Evolutionary conservation across 2,113 vertebrate genomes (phyloP), one percentile per base, ranked within the genome.

Genomic region (Indri indri): DNA sequence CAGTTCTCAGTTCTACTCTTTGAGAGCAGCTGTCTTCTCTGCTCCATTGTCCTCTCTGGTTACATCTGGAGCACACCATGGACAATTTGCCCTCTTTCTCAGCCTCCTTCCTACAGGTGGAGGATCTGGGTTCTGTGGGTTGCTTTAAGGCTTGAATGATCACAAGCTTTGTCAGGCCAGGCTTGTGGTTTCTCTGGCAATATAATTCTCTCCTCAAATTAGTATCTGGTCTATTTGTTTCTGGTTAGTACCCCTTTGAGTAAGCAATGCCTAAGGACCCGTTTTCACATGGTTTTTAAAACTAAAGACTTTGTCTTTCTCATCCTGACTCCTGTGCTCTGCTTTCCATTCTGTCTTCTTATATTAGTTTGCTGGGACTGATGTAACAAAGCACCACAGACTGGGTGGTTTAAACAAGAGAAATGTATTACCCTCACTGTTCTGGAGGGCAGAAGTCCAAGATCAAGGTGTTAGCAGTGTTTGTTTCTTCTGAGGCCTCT

Each of bases 191-290:
- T 97, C 57, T 86, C 66, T 70, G n/a, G 85, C 57, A 94, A 89
- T 81, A 47, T 22, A 95, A 27, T 94, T 97, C 52, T 20, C 14
- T 91, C 2, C 1, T 50, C 87, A 92, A 66, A 57, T 84, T 90
- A 96, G 20, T 83, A 3, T 95, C 91, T 84, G 57, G 10, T 94
- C 22, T 92, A 3, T 95, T 91, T 96, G 73, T 93, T 95, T 95
- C 94, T 90, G 63, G 30, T 83, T 82, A 85, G 42, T 84, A 59
- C 14, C 25, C 45, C 23, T 30, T 70, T 94, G 77, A 95, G 40
- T 71, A 91, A 93, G 89, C 10, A 59, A 80, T 77, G 32, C 18
- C 34, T 57, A 88, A 71, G 71, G 50, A 54, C 1, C 42, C 45
- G 54, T 65, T 45, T 65, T 54, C 12, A 88, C 37, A 22, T 52